phyloP scores from a whole-genome alignment of 2,888 invertebrate species.

The Acronicta leporina region DNA sequence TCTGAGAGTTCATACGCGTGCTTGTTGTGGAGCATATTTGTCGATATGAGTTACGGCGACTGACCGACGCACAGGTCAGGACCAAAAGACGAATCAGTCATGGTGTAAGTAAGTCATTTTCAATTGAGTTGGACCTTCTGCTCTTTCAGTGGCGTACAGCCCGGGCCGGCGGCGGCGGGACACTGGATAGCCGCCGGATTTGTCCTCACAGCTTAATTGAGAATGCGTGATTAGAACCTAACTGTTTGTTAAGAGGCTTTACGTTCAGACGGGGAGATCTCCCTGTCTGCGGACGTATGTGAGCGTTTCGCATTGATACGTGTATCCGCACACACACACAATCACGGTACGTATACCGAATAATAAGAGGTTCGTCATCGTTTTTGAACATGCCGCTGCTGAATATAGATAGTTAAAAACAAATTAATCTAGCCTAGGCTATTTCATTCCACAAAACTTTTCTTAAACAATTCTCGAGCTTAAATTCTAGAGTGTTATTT shows the following conservation, averaged over 20 bases:
- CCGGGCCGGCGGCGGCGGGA: not conserved
- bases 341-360: not conserved
- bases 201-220: constrained; percentile 45
- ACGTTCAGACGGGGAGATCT: constrained; percentile 11
- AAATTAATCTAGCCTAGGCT: constrained; percentile 15
- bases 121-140: not conserved
- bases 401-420: not conserved
- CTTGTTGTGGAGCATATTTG: too few species aligned
- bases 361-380: too few species aligned
- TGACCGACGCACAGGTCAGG: too few species aligned
- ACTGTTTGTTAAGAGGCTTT: constrained; percentile 34
- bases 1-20: too few species aligned
- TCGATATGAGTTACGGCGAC: too few species aligned
- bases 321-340: not conserved
- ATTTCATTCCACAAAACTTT: constrained; percentile 7
- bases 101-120: too few species aligned
- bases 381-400: too few species aligned
- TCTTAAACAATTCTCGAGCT: constrained; percentile 22
- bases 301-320: not conserved
- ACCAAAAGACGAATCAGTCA: too few species aligned
- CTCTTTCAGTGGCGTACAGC: not conserved
- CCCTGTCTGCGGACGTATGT: not conserved
- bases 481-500: constrained; percentile 1
- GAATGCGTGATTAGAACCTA: constrained; percentile 31
- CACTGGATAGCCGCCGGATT: constrained; percentile 3